phyloP scores from a whole-genome alignment of 2,888 invertebrate genomes.

The Metalampra italica region DNA sequence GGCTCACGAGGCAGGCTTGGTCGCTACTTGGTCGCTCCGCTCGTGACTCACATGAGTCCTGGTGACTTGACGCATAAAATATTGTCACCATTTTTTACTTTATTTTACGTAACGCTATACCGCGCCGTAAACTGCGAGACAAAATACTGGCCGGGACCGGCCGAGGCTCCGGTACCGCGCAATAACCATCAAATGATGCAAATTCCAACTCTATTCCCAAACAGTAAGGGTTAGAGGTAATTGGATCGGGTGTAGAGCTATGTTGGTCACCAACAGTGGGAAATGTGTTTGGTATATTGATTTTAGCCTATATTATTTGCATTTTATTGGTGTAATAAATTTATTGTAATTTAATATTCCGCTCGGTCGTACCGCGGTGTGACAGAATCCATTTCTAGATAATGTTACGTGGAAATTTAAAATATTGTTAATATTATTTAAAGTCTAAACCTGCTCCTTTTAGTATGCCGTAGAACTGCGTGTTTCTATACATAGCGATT shows the following conservation, averaged over 20 bases:
- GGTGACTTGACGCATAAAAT: constrained; percentile 23
- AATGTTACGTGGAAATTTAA: no score
- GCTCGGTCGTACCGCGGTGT: neutral
- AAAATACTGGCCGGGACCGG: constrained; percentile 49
- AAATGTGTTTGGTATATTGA: constrained; percentile 52
- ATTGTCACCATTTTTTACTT: constrained; percentile 31
- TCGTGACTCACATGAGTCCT: constrained; percentile 8
- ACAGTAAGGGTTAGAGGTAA: constrained; percentile 4
- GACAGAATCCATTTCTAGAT: neutral
- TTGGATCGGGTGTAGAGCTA: neutral
- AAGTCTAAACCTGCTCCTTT: no score
- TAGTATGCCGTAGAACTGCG: no score
- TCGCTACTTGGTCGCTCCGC: neutral
- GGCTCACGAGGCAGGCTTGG: no score
- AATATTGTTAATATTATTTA: no score
- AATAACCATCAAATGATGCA: constrained; percentile 1
- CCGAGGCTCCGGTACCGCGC: constrained; percentile 26
- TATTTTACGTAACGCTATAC: constrained; percentile 54
- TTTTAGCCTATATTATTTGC: constrained; percentile 41
- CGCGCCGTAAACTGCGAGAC: constrained; percentile 53
- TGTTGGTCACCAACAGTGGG: constrained; percentile 31
- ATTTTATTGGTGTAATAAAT: constrained; percentile 36
- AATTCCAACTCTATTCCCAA: constrained; percentile 17
- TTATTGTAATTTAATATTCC: constrained; percentile 54
- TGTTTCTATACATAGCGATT: no score